A percentile compares a stretch with the other conserved stretches of the same genome.
Evolutionary conservation across 1,140 invertebrate genomes (phyloP).

Genomic region (Bombus terrestris): DNA sequence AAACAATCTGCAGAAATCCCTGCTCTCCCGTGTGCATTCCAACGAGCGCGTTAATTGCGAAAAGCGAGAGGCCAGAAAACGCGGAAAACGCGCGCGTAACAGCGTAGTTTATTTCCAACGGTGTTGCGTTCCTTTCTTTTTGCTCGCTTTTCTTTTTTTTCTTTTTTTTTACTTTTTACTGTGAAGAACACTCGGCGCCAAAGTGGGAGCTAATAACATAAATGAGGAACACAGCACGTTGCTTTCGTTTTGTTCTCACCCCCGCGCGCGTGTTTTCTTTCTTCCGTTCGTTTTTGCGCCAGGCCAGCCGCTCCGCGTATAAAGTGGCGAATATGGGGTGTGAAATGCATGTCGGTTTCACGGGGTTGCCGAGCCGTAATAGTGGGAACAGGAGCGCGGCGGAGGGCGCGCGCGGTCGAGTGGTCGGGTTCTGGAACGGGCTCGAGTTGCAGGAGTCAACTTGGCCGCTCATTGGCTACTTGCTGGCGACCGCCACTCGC

Average conservation of each 20-base stretch:
- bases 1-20: constrained; percentile 20
- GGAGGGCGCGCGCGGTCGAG: constrained; percentile 22
- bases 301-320: constrained; percentile 43
- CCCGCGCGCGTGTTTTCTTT: constrained; percentile 20
- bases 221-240: constrained; percentile 38
- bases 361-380: constrained; percentile 40
- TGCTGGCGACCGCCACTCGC: constrained; percentile 56
- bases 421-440: constrained; percentile 48
- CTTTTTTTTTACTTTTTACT: constrained; percentile 2
- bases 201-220: constrained; percentile 55
- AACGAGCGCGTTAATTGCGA: constrained; percentile 32
- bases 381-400: constrained; percentile 18
- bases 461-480: constrained; percentile 62
- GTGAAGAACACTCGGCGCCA: constrained; percentile 31
- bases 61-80: constrained; percentile 36
- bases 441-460: constrained; percentile 61
- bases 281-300: constrained; percentile 37
- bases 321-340: constrained; percentile 46
- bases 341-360: constrained; percentile 61
- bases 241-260: constrained; percentile 1
- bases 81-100: constrained; percentile 28
- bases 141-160: background rate
- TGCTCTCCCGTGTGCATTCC: background rate
- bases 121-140: constrained; percentile 1
- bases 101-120: constrained; percentile 35